Base-by-base conservation (phyloP, 2,888 invertebrate genomes). In the Cataglyphis cursor region DNA sequence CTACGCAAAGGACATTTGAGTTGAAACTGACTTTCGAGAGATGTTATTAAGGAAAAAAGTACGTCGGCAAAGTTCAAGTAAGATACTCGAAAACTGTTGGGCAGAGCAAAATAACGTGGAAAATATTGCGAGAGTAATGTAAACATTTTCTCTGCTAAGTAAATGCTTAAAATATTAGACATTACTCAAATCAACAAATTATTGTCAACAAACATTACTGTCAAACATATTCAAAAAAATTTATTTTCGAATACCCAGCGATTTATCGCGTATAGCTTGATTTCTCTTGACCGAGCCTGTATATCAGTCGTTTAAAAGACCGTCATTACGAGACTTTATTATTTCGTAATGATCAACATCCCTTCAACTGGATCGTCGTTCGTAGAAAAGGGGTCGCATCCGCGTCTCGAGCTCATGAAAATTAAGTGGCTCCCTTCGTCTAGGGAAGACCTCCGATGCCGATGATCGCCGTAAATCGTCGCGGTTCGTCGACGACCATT, bases 321-420 rank as follows among this genome's bases (percentile, higher is more conserved):
- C 66, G 81, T 87, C 80, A 86, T 88, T 87, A 86, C 48, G 81
- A 73, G 83, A 88, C 75, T 90, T 90, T 90, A 90, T 90, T 88
- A 89, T 88, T 86, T 84, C 82, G 83, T 87, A 89, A 90, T 84
- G 83, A 89, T 86, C 83, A 61, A 54, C 65, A 64, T 82, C 82
- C 76, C 81, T 76, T 72, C 70, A 64, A 44, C 73, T 72, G 68
- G 73, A 87, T 83, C 80, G 59, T 84, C 81, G 88, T 85, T 89
- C 82, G 83, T 86, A 86, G 83, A 84, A 84, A 90, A 90, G 89
- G 90, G 90, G 88, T 88, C 85, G 85, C 83, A 83, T 81, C 38
- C 85, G 85, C 82, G 84, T 81, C 38, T 31, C 41, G 68, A 44
- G 84, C 85, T 83, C 87, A 84, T 87, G 87, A 91, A 90, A 87